phyloP scores from a whole-genome alignment of 2,113 vertebrate species.

The Vidua chalybeata region DNA sequence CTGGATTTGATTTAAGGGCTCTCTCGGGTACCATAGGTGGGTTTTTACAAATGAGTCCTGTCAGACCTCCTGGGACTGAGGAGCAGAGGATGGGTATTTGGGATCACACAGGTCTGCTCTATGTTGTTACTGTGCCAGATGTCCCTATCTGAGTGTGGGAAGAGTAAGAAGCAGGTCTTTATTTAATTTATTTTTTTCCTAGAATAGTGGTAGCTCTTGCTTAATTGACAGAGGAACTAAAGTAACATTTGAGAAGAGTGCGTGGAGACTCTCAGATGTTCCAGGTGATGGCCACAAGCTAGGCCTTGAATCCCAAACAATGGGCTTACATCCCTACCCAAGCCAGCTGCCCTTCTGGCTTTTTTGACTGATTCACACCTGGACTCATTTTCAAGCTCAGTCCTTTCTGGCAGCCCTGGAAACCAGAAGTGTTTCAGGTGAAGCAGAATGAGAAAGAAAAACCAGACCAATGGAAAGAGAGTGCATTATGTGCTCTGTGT shows the following conservation, averaged over 20 bases:
- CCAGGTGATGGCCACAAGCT: not conserved
- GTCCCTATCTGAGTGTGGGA: not conserved
- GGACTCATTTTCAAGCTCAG: not conserved
- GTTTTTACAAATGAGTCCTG: not conserved
- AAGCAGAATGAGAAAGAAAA: not conserved
- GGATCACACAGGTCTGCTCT: not conserved
- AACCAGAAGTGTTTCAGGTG: not conserved
- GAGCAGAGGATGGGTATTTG: not conserved
- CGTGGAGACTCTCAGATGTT: not conserved
- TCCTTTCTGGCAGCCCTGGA: not conserved
- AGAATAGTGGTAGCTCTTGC: not conserved
- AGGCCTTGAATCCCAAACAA: not conserved
- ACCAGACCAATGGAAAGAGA: not conserved
- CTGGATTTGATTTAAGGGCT: not conserved
- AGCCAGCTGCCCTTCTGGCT: not conserved
- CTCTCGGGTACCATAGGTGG: fast-evolving
- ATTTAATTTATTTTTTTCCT: not conserved
- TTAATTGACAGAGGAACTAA: not conserved
- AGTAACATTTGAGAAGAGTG: not conserved
- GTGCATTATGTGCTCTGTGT: too few species aligned
- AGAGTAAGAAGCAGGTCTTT: not conserved
- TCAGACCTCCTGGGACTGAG: not conserved
- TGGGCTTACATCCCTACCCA: not conserved
- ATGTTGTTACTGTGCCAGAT: not conserved
- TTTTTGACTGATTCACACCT: not conserved